Conservation (phyloP, 2,888 invertebrate species). For the Zootermopsis nevadensis region DNA sequence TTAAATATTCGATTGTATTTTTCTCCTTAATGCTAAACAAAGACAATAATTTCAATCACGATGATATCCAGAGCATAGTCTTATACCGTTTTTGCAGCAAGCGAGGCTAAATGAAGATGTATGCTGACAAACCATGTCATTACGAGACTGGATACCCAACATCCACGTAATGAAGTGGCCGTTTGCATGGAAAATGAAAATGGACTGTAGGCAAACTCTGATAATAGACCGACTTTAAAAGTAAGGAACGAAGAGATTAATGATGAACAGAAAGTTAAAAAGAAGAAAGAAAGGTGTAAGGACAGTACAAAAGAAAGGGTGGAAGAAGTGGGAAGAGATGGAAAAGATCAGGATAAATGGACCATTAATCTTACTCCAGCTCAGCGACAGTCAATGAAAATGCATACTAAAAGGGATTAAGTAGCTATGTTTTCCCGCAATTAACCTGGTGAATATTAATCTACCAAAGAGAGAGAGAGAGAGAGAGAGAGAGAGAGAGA, state of each 20-base stretch:
- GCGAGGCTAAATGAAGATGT: slow-evolving; percentile 1
- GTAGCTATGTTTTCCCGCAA: no score
- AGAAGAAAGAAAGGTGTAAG: slow-evolving; percentile 19
- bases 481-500: no score
- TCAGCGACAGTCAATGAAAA: not conserved
- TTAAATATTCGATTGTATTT: no score
- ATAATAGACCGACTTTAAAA: slow-evolving; percentile 14
- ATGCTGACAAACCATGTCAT: slow-evolving; percentile 5
- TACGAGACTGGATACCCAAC: not conserved
- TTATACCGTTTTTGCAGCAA: not conserved
- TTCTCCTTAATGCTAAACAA: no score
- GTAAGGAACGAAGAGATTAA: not conserved
- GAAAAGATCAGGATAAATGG: slow-evolving; percentile 24
- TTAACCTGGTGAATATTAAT: no score
- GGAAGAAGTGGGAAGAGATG: slow-evolving; percentile 16
- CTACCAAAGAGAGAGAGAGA: no score
- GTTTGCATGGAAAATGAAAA: slow-evolving; percentile 30
- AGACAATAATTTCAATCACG: not conserved
- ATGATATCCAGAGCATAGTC: not conserved
- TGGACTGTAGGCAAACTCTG: not conserved
- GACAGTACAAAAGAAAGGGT: not conserved
- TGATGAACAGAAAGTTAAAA: slow-evolving; percentile 1
- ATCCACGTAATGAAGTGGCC: not conserved
- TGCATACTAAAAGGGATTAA: not conserved
- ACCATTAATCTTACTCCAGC: slow-evolving; percentile 24